These are phyloP conservation scores for Andrena trimmerana DNA, from an alignment of 2,888 invertebrate genomes.

Conservation along the genomic window DNA sequence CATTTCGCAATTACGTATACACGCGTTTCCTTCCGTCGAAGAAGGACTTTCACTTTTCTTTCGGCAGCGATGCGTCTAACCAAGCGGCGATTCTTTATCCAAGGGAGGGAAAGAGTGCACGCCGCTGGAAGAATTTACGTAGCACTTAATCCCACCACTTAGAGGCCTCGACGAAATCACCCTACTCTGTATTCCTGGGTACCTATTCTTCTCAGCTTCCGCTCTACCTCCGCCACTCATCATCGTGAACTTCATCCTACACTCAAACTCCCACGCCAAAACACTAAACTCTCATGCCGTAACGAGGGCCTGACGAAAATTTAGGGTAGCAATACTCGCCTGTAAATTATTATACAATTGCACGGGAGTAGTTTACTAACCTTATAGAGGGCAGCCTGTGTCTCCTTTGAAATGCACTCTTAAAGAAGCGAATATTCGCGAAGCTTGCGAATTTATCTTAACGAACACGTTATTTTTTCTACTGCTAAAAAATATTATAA, in stretches of 20 bases:
- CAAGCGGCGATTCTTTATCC: slow-evolving; percentile 81
- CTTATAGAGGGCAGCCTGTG: background rate
- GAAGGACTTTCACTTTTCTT: slow-evolving; percentile 68
- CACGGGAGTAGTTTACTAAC: background rate
- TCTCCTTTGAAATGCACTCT: too few species aligned
- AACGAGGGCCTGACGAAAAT: slow-evolving; percentile 34
- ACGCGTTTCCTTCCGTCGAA: background rate
- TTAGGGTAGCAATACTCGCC: slow-evolving; percentile 22
- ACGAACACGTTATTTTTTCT: too few species aligned
- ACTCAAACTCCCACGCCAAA: slow-evolving; percentile 49
- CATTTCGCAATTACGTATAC: too few species aligned
- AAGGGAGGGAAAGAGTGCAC: slow-evolving; percentile 64
- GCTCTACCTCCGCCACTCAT: slow-evolving; percentile 59
- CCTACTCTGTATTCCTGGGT: slow-evolving; percentile 76
- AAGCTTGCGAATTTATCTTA: too few species aligned
- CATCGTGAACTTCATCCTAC: slow-evolving; percentile 59
- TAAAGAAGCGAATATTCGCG: background rate
- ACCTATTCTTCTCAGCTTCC: slow-evolving; percentile 65
- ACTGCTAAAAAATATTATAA: too few species aligned
- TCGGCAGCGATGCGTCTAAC: slow-evolving; percentile 62
- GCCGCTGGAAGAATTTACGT: slow-evolving; percentile 82
- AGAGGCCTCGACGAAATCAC: slow-evolving; percentile 78
- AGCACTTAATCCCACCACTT: slow-evolving; percentile 84
- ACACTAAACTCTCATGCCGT: slow-evolving; percentile 31
- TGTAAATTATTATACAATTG: slow-evolving; percentile 12